Evolutionary conservation across 2,888 invertebrate genomes (phyloP).

Genomic region (Lobophora halterata): DNA sequence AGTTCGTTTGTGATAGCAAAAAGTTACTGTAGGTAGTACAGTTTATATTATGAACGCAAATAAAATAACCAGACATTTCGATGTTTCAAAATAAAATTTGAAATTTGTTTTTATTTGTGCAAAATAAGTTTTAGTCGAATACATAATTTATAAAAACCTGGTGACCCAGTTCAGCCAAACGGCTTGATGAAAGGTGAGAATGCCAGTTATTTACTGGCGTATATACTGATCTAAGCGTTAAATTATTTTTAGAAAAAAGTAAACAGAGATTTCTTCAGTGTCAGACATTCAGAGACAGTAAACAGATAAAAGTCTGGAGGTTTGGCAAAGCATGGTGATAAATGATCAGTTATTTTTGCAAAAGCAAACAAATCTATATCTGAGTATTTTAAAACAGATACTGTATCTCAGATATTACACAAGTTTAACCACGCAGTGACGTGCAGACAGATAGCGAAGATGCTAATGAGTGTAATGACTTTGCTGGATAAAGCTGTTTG

Average conservation of each 20-base stretch:
- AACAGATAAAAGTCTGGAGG: conserved; percentile 43
- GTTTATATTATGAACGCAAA: too few relatives aligned
- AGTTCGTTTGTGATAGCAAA: too few relatives aligned
- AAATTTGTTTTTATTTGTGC: too few relatives aligned
- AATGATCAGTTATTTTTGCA: conserved; percentile 9
- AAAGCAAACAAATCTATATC: too few relatives aligned
- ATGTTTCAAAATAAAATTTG: too few relatives aligned
- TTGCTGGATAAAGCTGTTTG: neutral
- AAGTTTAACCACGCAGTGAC: neutral
- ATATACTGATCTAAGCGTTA: conserved; percentile 4
- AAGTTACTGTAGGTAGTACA: too few relatives aligned
- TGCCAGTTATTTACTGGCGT: neutral
- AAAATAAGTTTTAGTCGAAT: conserved; percentile 1
- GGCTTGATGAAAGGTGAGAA: neutral
- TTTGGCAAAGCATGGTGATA: conserved; percentile 11
- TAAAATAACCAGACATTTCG: too few relatives aligned
- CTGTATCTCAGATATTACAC: neutral
- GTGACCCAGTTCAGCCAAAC: neutral
- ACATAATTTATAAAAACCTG: conserved; percentile 1
- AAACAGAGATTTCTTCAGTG: conserved; percentile 50
- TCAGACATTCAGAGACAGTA: conserved; percentile 50
- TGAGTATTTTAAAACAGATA: conserved; percentile 1
- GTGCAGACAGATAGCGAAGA: neutral
- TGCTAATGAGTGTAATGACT: neutral
- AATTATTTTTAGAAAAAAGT: conserved; percentile 35